Conservation (phyloP, 2,888 invertebrate species). For the Toxonevra muliebris region DNA sequence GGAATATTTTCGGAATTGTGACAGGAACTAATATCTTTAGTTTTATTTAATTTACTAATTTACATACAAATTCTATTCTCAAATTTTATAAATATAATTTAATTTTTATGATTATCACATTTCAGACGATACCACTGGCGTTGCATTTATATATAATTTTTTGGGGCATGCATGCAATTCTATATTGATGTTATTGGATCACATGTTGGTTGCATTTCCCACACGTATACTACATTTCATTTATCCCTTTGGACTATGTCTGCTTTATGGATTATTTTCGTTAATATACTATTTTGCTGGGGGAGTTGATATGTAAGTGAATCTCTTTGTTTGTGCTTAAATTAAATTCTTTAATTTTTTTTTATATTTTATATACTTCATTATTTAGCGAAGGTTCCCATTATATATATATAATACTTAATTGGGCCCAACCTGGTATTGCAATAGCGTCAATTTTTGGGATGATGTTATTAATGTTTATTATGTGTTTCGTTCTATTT, state of each 20-base stretch:
- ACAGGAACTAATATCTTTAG: too few relatives aligned
- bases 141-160: conserved; percentile 68
- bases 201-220: conserved; percentile 76
- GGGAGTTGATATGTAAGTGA: conserved; percentile 62
- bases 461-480: conserved; percentile 43
- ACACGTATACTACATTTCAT: conserved; percentile 72
- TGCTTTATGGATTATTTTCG: conserved; percentile 68
- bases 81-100: background rate
- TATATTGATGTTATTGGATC: conserved; percentile 74
- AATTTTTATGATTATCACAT: background rate
- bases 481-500: conserved; percentile 50
- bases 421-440: conserved; percentile 75
- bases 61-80: too few relatives aligned
- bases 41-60: too few relatives aligned
- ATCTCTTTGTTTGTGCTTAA: background rate
- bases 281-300: conserved; percentile 70
- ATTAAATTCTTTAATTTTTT: background rate
- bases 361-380: conserved; percentile 52
- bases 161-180: conserved; percentile 80
- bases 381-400: conserved; percentile 66
- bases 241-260: conserved; percentile 70
- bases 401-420: conserved; percentile 77
- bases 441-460: conserved; percentile 48
- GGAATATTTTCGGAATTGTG: too few relatives aligned
- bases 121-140: conserved; percentile 4